These are phyloP conservation scores for Unio delphinus DNA, from an alignment of 2,888 invertebrate species.

Conservation along the genomic window DNA sequence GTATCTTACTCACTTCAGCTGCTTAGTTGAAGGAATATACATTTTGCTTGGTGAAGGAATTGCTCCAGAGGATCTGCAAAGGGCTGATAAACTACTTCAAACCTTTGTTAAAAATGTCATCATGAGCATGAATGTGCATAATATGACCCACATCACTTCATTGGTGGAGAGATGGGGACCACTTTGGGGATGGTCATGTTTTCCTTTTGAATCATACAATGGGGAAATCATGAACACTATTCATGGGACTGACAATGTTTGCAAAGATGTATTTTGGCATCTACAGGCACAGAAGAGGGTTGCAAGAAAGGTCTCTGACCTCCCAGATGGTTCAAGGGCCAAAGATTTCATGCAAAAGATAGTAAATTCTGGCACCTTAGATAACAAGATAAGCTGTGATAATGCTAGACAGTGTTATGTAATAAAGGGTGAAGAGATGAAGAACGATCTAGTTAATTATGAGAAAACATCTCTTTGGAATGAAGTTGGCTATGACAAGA, in stretches of 20 bases:
- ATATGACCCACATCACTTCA: slow-evolving; percentile 16
- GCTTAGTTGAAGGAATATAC: slow-evolving; percentile 22
- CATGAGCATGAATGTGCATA: slow-evolving; percentile 23
- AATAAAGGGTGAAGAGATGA: too few species aligned
- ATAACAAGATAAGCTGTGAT: too few species aligned
- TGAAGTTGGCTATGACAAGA: too few species aligned
- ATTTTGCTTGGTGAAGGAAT: slow-evolving; percentile 14
- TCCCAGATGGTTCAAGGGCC: too few species aligned
- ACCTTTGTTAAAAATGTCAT: slow-evolving; percentile 12
- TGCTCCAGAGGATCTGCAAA: slow-evolving; percentile 6
- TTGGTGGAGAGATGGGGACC: slow-evolving; percentile 30
- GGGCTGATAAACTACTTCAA: slow-evolving; percentile 13
- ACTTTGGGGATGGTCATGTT: slow-evolving; percentile 38
- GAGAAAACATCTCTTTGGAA: too few species aligned
- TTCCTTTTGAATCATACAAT: slow-evolving; percentile 35
- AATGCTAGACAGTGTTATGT: too few species aligned
- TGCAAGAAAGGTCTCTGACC: neutral
- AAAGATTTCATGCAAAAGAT: too few species aligned
- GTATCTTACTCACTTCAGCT: slow-evolving; percentile 1
- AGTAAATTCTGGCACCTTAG: too few species aligned
- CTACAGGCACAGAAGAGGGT: slow-evolving; percentile 23
- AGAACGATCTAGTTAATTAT: too few species aligned
- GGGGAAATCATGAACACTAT: slow-evolving; percentile 25
- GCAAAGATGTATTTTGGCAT: slow-evolving; percentile 27
- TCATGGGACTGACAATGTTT: slow-evolving; percentile 34